Evolutionary conservation across 2,888 invertebrate genomes (phyloP).

Genomic region (Thereva nobilitata): DNA sequence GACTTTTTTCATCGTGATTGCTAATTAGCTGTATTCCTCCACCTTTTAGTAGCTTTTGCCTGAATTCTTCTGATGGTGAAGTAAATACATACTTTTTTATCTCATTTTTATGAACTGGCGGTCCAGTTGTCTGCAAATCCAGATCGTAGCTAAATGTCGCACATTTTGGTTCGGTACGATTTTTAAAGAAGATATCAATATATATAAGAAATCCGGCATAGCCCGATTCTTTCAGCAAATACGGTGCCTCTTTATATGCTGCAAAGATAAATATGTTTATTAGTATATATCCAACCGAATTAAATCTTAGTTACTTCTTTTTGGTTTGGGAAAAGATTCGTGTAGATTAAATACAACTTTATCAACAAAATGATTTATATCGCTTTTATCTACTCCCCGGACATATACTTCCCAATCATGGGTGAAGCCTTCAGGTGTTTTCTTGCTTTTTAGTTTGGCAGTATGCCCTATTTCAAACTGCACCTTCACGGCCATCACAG

Average conservation of each 20-base stretch:
- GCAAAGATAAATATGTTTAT: slow-evolving; percentile 52
- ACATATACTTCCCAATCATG: slow-evolving; percentile 98
- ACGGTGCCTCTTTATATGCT: slow-evolving; percentile 92
- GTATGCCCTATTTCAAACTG: slow-evolving; percentile 92
- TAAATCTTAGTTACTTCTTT: slow-evolving; percentile 69
- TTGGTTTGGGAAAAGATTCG: slow-evolving; percentile 89
- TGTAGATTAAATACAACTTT: slow-evolving; percentile 91
- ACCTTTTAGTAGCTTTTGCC: slow-evolving; percentile 82
- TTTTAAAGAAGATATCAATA: slow-evolving; percentile 86
- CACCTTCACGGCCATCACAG: slow-evolving; percentile 71
- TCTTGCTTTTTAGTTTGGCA: slow-evolving; percentile 78
- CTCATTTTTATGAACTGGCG: slow-evolving; percentile 70
- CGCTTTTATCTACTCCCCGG: slow-evolving; percentile 82
- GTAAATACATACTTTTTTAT: slow-evolving; percentile 84
- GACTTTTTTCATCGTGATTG: slow-evolving; percentile 62
- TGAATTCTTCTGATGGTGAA: slow-evolving; percentile 87
- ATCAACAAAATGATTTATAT: slow-evolving; percentile 89
- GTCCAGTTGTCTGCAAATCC: slow-evolving; percentile 75
- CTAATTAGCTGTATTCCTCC: slow-evolving; percentile 70
- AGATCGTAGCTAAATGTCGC: slow-evolving; percentile 85
- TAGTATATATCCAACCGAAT: slow-evolving; percentile 6
- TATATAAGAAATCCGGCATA: slow-evolving; percentile 92
- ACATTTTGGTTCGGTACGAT: slow-evolving; percentile 88
- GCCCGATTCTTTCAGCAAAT: slow-evolving; percentile 87
- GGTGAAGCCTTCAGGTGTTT: slow-evolving; percentile 88